Evolutionary conservation across 2,888 invertebrate genomes (phyloP).

Genomic region (Himalopsyche anomala): DNA sequence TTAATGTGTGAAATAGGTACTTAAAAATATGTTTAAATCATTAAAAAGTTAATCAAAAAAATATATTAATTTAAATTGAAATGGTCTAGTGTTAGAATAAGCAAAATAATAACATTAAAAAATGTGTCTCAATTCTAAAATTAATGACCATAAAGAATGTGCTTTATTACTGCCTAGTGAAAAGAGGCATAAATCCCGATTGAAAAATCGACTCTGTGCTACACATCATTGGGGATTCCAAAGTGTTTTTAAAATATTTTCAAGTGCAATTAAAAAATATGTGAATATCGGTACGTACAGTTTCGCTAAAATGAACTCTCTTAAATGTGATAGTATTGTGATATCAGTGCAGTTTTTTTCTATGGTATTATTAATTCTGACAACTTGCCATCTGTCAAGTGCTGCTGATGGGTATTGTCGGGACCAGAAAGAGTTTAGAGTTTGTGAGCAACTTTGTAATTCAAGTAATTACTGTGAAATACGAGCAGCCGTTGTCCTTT

Average conservation of each 20-base stretch:
- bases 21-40: too few species aligned
- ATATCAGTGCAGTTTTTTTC: background rate
- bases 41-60: too few species aligned
- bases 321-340: background rate
- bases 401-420: conserved; percentile 66
- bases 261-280: background rate
- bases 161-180: background rate
- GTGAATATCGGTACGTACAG: background rate
- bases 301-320: background rate
- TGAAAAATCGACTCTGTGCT: conserved; percentile 16
- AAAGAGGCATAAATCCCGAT: conserved; percentile 20
- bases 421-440: conserved; percentile 68
- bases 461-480: conserved; percentile 77
- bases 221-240: conserved; percentile 5
- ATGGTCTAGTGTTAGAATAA: too few species aligned
- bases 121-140: conserved; percentile 21
- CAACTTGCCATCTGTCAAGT: background rate
- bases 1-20: too few species aligned
- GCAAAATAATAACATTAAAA: background rate
- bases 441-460: conserved; percentile 76
- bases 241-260: conserved; percentile 33
- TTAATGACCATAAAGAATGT: conserved; percentile 7
- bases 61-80: too few species aligned
- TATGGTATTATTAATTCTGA: background rate
- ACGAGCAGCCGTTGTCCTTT: conserved; percentile 81